Base-by-base conservation (phyloP, 2,797 vertebrate species). In the Aratinga solstitialis region DNA sequence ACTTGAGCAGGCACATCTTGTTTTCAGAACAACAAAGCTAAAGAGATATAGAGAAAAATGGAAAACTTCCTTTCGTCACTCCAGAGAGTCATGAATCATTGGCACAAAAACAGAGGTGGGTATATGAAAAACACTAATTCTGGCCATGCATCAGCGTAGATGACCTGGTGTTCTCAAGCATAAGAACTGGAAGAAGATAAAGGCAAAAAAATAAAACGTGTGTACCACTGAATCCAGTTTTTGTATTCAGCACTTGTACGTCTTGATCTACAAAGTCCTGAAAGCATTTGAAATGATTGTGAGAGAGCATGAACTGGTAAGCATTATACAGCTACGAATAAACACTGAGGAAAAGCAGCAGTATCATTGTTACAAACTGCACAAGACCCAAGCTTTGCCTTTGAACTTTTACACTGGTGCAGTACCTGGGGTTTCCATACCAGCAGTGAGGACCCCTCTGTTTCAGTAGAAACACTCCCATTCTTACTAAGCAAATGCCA, bases 401-500 rank as follows among this genome's bases (percentile, higher is more conserved):
- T 45, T 63, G 59, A 80, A 45, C 11, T 5, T 11, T 59, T 47
- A 40, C 10, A 19, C 5, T 50, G 13, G 7, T 5, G 2, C 26
- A 42, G 23, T 13, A 27, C 32, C 34, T 42, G 22, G 17, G 54
- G 19, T 13, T 83, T 23, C 20, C 13, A 8, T 23, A 54, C 5
- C 8, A 67, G 30, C 11, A 27, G 29, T 0, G 5, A 62, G 17
- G 3, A 51, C 22, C 11, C 40, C 27, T 43, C 0, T 0, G 5
- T 58, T 78, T 79, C 45, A 42, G 38, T 8, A 85, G 62, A n/a
- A 89, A 69, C 5, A 19, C 9, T 82, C 30, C 32, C 9, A 34
- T 42, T 62, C 7, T 54, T 43, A 40, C 13, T 14, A 7, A 87
- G 27, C 30, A 75, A 74, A 61, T 0, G 1, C 21, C 19, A 59